These are phyloP conservation scores for Heliothis virescens DNA, from an alignment of 1,140 invertebrate species.

Conservation along the genomic window DNA sequence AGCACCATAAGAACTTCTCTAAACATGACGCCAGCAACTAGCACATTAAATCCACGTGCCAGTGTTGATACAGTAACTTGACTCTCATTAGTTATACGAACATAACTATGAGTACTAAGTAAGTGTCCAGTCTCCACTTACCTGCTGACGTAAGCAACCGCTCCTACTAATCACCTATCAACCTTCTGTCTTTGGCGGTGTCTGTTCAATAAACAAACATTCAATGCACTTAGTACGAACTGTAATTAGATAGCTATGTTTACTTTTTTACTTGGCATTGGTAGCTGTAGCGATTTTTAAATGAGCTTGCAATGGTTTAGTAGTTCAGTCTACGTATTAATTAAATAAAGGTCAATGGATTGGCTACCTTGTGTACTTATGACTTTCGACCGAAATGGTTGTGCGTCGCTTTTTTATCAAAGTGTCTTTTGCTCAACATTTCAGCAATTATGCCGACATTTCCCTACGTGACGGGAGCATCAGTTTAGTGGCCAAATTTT, in stretches of 20 bases:
- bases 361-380: not conserved
- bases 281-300: not conserved
- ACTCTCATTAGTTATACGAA: not conserved
- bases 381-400: not conserved
- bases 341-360: slow-evolving; percentile 9
- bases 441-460: too few relatives aligned
- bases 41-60: not conserved
- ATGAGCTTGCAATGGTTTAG: not conserved
- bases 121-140: slow-evolving; percentile 12
- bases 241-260: slow-evolving; percentile 22
- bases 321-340: not conserved
- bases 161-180: slow-evolving; percentile 4
- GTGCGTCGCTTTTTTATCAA: too few relatives aligned
- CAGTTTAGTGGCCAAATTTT: too few relatives aligned
- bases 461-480: too few relatives aligned
- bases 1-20: not conserved
- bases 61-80: slow-evolving; percentile 9
- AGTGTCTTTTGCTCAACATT: too few relatives aligned
- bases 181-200: not conserved
- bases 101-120: not conserved
- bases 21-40: not conserved
- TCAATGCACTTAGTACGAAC: not conserved
- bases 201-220: slow-evolving; percentile 9
- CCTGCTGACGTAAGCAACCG: slow-evolving; percentile 5
- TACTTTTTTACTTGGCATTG: slow-evolving; percentile 12